Percentiles rank a stretch among this genome's conserved stretches.
Conservation (phyloP, 2,113 vertebrate genomes). For the Leucopsar rothschildi region DNA sequence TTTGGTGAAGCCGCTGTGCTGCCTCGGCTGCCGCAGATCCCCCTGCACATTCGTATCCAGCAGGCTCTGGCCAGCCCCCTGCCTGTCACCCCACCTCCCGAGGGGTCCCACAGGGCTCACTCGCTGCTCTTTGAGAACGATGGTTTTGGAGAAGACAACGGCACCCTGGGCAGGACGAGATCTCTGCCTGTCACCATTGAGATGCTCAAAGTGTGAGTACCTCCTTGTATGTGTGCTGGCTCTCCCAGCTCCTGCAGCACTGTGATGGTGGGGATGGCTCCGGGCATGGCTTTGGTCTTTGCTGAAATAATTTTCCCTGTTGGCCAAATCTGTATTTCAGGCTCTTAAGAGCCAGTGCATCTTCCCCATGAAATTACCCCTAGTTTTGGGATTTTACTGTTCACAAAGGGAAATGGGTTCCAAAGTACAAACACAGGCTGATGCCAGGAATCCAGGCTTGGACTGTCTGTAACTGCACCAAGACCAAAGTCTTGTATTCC, state of each 20-base stretch:
- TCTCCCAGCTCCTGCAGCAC: background rate
- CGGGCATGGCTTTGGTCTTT: background rate
- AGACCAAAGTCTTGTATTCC: background rate
- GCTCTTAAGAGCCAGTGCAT: background rate
- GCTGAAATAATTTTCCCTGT: background rate
- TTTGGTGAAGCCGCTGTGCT: constrained; percentile 73
- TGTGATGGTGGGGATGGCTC: background rate
- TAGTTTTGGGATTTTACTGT: background rate
- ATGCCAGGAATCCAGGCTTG: background rate
- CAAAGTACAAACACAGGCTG: background rate
- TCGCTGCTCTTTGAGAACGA: constrained; percentile 88
- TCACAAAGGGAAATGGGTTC: background rate
- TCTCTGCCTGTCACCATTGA: constrained; percentile 94
- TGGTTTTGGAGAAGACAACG: constrained; percentile 76
- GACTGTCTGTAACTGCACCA: background rate
- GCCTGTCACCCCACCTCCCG: constrained; percentile 79
- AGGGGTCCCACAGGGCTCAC: constrained; percentile 88
- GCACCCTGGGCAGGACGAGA: constrained; percentile 73
- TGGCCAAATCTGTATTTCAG: background rate
- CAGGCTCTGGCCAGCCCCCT: constrained; percentile 90
- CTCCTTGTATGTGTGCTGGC: rapidly evolving
- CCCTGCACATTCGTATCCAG: constrained; percentile 95
- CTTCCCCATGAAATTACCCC: background rate
- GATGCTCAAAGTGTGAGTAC: constrained; percentile 94
- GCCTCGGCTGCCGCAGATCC: constrained; percentile 79